Evolutionary conservation across 2,888 invertebrate genomes (phyloP), one percentile per base, ranked within the genome.

Genomic region (Cinara cedri): DNA sequence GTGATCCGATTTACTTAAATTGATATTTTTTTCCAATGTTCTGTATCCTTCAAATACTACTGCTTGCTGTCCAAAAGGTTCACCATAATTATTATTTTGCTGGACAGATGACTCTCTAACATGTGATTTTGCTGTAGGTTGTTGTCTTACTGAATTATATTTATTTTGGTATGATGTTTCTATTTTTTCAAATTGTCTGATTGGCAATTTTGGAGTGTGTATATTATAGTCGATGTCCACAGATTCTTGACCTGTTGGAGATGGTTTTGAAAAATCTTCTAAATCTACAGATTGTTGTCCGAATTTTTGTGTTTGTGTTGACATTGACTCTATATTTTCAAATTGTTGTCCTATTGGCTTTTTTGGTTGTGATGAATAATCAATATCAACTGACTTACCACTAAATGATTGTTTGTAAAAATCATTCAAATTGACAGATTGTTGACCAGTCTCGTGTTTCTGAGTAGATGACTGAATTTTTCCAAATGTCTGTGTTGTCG

Each of bases 131-230:
- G 74, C n/a, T n/a, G n/a, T n/a, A 16, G 21, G 6, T 10, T 68
- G 46, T 57, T 76, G 66, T 55, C 46, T 66, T 24, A 16, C 14
- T 9, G 44, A n/a, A 19, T 51, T 19, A 19, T 54, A 54, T 51
- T 68, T 68, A 24, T 72, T 72, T 24, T 72, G 62, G 46, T 60
- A 65, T 46, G 46, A 72, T 51, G 72, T 62, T 11, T 74, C 63
- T 10, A 26, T 21, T 51, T 71, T 71, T 71, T 71, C 71, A 24
- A 44, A 57, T 13, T 57, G 42, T 4, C 16, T 14, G 14, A 0
- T 46, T 21, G 51, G 65, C 3, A 6, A 54, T 21, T 75, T 66
- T 55, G 55, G 54, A 44, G 1, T 24, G 2, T 26, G 46, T 9
- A 16, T 3, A 3, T 42, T 13, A 34, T 34, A 34, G 13, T 44